Base-by-base conservation (phyloP, 1,140 invertebrate genomes). In the Papilio dardanus region DNA sequence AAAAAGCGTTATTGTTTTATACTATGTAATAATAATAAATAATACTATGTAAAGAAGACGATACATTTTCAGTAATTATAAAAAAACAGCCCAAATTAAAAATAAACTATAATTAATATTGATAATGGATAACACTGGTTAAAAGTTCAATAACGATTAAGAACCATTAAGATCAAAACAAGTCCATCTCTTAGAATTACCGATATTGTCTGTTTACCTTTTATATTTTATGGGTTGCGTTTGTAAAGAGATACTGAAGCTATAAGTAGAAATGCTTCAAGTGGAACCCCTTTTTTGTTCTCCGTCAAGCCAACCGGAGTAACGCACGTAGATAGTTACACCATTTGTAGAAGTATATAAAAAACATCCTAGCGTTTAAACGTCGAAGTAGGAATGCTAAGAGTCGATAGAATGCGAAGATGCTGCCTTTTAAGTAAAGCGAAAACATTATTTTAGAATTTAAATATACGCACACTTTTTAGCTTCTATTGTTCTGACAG, bases 221-320 rank as follows among this genome's bases (percentile, higher is more conserved):
- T 73, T 73, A 73, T 73, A 73, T 73, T 73, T 58, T 73, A 73
- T 73, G 31, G 50, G 10, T 30, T 58, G 46, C 30, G 46, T 73
- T 58, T 73, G 71, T 58, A 58, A 73, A 46, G 7, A 71, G 42
- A 54, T 33, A 71, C 69, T 54, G 69, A 7, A 54, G n/a, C 71
- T 73, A 73, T 73, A 71, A 71, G 69, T 50, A 58, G 71, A 31
- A 73, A 58, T 73, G 50, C 33, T 73, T 73, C 71, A 73, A 73
- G 71, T 73, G 71, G 46, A 54, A 73, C 50, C 50, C n/a, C 67
- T 69, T 58, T 73, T 73, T 73, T 73, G 42, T 71, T 50, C 31
- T 21, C 30, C 28, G 8, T 58, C 50, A 73, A 73, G 42, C 71
- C 46, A 46, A 50, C 69, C 16, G 7, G 46, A 73, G 71, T 73